These are phyloP conservation scores for Aphelocoma coerulescens DNA, from an alignment of 2,113 vertebrate species.

Conservation along the genomic window DNA sequence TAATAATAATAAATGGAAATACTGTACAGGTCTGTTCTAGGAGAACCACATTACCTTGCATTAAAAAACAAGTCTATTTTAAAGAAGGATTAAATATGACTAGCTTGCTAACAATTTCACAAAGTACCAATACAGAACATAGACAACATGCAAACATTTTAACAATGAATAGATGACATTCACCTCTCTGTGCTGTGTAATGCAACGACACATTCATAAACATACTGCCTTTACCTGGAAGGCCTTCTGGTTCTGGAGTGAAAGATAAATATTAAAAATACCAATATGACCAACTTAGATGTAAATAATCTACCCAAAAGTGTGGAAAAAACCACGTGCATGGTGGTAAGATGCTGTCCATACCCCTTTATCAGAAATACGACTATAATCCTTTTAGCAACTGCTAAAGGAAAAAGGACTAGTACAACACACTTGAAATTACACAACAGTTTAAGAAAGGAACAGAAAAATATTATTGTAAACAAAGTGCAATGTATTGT, in stretches of 20 bases:
- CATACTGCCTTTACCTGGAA: neutral
- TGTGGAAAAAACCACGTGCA: neutral
- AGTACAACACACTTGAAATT: neutral
- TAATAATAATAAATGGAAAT: neutral
- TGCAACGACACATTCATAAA: neutral
- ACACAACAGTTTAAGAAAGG: neutral
- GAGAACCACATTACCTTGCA: neutral
- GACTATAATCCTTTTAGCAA: neutral
- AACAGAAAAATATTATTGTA: neutral
- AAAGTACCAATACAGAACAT: neutral
- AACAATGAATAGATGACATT: neutral
- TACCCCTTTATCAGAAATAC: neutral
- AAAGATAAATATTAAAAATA: neutral
- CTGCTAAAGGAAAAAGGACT: neutral
- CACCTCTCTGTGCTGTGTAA: neutral
- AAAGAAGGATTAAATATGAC: neutral
- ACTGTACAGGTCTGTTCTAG: neutral
- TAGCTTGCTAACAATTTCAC: neutral
- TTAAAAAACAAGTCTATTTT: neutral
- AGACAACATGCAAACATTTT: neutral
- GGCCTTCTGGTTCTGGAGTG: neutral
- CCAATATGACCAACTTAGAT: neutral
- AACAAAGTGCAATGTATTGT: neutral
- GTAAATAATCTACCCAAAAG: neutral
- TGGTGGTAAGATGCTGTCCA: neutral